Evolutionary conservation across 2,113 vertebrate genomes (phyloP), one percentile per base, ranked within the genome.

Genomic region (Chionomys nivalis): DNA sequence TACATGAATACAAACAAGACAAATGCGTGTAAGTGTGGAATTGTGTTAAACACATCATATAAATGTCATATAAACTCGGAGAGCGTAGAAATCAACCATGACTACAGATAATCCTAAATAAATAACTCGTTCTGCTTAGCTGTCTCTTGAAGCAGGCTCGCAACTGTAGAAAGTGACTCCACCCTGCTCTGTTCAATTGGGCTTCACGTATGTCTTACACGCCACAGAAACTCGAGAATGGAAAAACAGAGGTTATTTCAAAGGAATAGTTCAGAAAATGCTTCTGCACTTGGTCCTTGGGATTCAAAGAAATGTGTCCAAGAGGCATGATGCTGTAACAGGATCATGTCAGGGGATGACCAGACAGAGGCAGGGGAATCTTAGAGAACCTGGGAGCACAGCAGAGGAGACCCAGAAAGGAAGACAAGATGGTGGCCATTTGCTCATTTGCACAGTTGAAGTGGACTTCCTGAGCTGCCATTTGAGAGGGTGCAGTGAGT

Each of bases 41-140:
- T 97, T 97, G 95, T 95, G 95, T 97, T 96, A 98, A 96, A 96
- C 93, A 97, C 96, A 93, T 97, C 96, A 95, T 94, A 97, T 96
- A 98, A 98, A 98, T 97, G 97, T 96, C 97, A 96, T 96, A 97
- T 91, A 94, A 96, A 96, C 87, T 98, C 95, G 7, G 82, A 97
- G 87, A 96, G 93, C 66, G 89, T 90, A 94, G 96, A 97, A 97
- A 97, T 77, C 96, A 96, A 87, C 96, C 97, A 94, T 96, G 97
- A 97, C 98, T 95, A 89, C 95, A 94, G 96, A 96, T 96, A 97
- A 97, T 97, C 87, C 91, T 96, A 92, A 95, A 96, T 97, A 97
- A 97, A 97, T 96, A 94, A 93, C 97, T 93, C 90, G 61, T 55
- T 94, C 52, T 66, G 96, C 90, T 66, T 77, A 93, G 89, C 87